Evolutionary conservation across 2,797 vertebrate species (phyloP).

Genomic region (Thaleichthys pacificus): DNA sequence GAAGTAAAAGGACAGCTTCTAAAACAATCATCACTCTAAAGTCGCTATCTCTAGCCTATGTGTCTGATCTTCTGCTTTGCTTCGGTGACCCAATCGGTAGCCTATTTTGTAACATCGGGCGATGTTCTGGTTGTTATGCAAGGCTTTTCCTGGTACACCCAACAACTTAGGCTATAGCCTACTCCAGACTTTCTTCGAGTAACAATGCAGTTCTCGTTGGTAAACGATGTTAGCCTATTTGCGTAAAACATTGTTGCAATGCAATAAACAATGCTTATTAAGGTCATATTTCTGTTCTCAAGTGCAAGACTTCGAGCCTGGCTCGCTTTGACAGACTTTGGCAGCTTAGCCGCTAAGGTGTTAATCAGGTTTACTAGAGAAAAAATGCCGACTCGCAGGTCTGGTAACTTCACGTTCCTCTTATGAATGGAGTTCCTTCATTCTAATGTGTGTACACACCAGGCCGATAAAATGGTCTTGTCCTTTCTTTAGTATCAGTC

Average conservation of each 20-base stretch:
- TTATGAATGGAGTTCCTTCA: constrained; percentile 38
- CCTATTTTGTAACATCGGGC: background rate
- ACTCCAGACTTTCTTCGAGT: background rate
- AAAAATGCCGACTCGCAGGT: constrained; percentile 52
- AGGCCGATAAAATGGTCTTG: background rate
- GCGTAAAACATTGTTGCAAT: too few relatives aligned
- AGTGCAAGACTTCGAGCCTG: background rate
- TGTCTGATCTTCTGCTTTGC: background rate
- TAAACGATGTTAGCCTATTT: background rate
- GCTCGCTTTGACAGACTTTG: constrained; percentile 3
- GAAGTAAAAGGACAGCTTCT: too few relatives aligned
- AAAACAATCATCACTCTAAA: background rate
- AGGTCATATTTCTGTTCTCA: too few relatives aligned
- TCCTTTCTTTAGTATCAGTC: background rate
- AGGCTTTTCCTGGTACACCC: background rate
- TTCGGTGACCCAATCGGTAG: background rate
- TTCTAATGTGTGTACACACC: background rate
- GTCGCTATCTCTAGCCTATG: background rate
- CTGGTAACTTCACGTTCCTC: background rate
- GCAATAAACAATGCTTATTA: too few relatives aligned
- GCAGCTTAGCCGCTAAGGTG: background rate
- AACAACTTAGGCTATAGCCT: too few relatives aligned
- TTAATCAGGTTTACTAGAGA: background rate
- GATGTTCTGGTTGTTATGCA: background rate
- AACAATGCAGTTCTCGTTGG: background rate